These are phyloP conservation scores for Papio anubis DNA, from an alignment of 2,113 vertebrate genomes.

Conservation along the genomic window DNA sequence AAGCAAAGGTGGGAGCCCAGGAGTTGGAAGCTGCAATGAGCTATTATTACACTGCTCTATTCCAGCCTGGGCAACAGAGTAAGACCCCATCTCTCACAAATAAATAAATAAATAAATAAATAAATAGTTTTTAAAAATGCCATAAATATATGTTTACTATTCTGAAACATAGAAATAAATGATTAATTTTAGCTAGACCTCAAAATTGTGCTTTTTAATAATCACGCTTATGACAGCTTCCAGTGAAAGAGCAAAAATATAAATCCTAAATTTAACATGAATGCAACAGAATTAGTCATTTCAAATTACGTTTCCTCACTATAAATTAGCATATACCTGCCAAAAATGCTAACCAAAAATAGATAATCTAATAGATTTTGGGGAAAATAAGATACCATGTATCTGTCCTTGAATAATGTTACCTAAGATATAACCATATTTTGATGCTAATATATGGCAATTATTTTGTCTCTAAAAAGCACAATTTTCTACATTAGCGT, in stretches of 20 bases:
- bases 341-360: conserved; percentile 15
- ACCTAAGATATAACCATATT: conserved; percentile 16
- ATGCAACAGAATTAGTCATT: neutral
- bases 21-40: too few species aligned
- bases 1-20: too few species aligned
- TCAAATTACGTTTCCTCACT: conserved; percentile 16
- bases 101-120: neutral
- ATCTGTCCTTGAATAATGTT: neutral
- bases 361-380: neutral
- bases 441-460: neutral
- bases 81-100: too few species aligned
- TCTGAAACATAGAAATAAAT: conserved; percentile 24
- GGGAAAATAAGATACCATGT: neutral
- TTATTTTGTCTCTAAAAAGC: conserved; percentile 59
- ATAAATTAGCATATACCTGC: neutral
- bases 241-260: neutral
- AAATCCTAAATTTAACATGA: conserved; percentile 44
- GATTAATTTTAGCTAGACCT: conserved; percentile 38
- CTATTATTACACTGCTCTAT: too few species aligned
- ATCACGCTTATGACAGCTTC: neutral
- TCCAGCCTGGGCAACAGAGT: too few species aligned
- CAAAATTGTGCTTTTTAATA: conserved; percentile 59
- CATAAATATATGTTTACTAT: neutral
- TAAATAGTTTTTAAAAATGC: neutral
- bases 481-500: conserved; percentile 67